These are phyloP conservation scores for Cochlearius cochlearius DNA, from an alignment of 2,113 vertebrate genomes.

Conservation along the genomic window DNA sequence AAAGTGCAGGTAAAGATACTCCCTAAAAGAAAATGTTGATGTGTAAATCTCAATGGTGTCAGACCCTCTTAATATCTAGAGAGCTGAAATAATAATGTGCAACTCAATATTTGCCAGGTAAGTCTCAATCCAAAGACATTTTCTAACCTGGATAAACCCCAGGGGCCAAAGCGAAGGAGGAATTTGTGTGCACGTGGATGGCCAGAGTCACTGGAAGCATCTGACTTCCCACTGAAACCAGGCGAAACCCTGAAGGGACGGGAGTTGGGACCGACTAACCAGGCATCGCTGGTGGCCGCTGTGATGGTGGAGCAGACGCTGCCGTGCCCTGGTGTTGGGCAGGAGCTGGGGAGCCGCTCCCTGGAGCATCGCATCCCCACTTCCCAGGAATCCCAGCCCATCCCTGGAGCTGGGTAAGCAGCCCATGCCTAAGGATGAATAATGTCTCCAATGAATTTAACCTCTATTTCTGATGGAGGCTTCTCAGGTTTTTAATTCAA, in stretches of 20 bases:
- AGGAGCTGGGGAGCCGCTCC: accelerated
- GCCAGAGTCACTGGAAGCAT: background rate
- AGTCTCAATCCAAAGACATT: background rate
- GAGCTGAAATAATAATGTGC: background rate
- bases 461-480: background rate
- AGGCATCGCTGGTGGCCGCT: accelerated
- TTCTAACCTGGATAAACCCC: background rate
- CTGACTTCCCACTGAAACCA: background rate
- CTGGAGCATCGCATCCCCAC: background rate
- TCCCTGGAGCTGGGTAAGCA: background rate
- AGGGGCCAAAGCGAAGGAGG: background rate
- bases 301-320: background rate
- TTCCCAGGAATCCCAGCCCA: background rate
- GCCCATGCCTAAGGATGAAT: background rate
- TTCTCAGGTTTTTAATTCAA: background rate
- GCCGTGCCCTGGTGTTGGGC: background rate
- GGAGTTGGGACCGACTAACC: accelerated
- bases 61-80: background rate
- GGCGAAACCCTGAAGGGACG: background rate
- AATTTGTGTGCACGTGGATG: background rate
- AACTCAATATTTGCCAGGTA: background rate
- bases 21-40: background rate
- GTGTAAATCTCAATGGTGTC: background rate
- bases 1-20: background rate
- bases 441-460: background rate